phyloP scores from a whole-genome alignment of 1,140 invertebrate genomes.

The Zaprionus kolodkinae region DNA sequence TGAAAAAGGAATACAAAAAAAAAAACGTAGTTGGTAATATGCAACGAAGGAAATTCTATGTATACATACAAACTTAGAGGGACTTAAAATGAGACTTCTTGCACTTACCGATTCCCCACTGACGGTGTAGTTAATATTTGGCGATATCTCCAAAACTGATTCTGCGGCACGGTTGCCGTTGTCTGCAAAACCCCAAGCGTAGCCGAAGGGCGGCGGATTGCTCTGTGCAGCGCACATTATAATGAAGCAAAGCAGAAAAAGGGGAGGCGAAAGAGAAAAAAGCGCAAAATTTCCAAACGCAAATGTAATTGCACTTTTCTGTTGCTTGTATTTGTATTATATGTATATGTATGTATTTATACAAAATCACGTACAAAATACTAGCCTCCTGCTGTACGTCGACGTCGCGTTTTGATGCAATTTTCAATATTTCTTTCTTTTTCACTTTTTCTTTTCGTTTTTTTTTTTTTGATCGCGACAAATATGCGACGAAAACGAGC shows the following conservation, averaged over 20 bases:
- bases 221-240: conserved; percentile 84
- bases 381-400: conserved; percentile 71
- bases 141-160: conserved; percentile 84
- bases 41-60: conserved; percentile 50
- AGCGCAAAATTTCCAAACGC: conserved; percentile 82
- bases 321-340: conserved; percentile 79
- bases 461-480: conserved; percentile 51
- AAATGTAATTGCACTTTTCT: conserved; percentile 83
- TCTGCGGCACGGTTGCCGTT: conserved; percentile 78
- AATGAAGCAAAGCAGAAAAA: conserved; percentile 58
- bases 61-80: conserved; percentile 50
- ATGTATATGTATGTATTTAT: conserved; percentile 77
- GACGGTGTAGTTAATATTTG: conserved; percentile 84
- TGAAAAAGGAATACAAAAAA: conserved; percentile 30
- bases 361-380: conserved; percentile 80
- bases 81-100: conserved; percentile 16
- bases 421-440: conserved; percentile 52
- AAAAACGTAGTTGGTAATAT: conserved; percentile 37
- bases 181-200: conserved; percentile 83
- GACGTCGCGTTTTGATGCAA: conserved; percentile 54
- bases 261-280: conserved; percentile 77
- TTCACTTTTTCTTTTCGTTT: conserved; percentile 45
- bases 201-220: conserved; percentile 83
- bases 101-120: conserved; percentile 83
- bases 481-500: conserved; percentile 63